Evolutionary conservation across 1,140 invertebrate genomes (phyloP).

Genomic region (Listronotus oregonensis): DNA sequence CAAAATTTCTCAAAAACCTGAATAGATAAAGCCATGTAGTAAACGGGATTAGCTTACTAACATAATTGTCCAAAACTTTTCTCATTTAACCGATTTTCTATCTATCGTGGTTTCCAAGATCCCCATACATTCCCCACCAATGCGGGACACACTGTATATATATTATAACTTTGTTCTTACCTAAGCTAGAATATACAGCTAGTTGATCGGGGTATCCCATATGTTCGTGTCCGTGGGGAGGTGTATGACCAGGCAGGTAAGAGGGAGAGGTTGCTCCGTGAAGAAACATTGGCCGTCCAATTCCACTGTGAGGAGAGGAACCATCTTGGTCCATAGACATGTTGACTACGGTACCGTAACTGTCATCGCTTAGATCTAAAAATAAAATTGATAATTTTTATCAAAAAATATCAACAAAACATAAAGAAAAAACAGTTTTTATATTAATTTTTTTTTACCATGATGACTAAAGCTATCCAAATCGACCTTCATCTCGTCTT

Average conservation of each 20-base stretch:
- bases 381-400: constrained; percentile 22
- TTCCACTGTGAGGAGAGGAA: constrained; percentile 75
- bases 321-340: constrained; percentile 76
- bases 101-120: too few species aligned
- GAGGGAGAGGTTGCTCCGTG: constrained; percentile 74
- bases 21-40: too few species aligned
- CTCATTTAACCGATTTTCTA: too few species aligned
- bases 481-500: constrained; percentile 85
- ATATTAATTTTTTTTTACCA: constrained; percentile 61
- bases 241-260: constrained; percentile 79
- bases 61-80: too few species aligned
- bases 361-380: constrained; percentile 81
- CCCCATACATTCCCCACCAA: too few species aligned
- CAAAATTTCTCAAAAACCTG: too few species aligned
- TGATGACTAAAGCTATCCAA: constrained; percentile 86
- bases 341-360: constrained; percentile 80
- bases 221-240: constrained; percentile 67
- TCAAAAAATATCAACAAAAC: neutral
- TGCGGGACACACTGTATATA: too few species aligned
- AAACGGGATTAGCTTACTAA: too few species aligned
- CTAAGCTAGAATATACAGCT: constrained; percentile 76
- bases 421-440: neutral
- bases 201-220: constrained; percentile 77
- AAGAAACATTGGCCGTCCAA: constrained; percentile 62
- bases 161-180: constrained; percentile 61